Base-by-base conservation (phyloP, 2,113 vertebrate genomes). In the Nesoenas mayeri region DNA sequence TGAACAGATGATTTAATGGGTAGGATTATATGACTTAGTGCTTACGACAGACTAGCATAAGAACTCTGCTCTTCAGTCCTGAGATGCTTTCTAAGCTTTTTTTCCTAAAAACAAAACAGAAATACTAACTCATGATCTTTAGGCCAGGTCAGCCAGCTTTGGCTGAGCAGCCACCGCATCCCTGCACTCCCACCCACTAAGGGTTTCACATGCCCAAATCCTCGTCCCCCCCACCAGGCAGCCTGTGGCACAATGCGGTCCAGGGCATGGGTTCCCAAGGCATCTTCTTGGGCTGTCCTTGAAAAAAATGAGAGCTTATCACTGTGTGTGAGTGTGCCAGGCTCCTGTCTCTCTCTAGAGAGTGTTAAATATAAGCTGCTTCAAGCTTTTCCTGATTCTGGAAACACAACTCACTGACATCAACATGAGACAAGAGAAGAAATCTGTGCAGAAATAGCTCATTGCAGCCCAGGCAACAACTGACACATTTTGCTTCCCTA, bases 371-470 rank as follows among this genome's bases (percentile, higher is more conserved):
- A 61, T 22, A 85, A 93, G 58, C 61, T 81, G 78, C 36, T 85
- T 93, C 38, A 84, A 77, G 48, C 44, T 84, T 83, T 40, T 74
- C 25, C 7, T 81, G 32, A 32, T 84, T 87, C 81, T 89, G 80
- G 58, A 92, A 85, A 89, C 73, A 51, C 2, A 10, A 86, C 72
- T 74, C 18, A 29, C 26, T 81, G 80, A 89, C 86, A 93, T 58
- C 69, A 92, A 74, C 32, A 36, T 7, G 18, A 87, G 44, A 32
- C 10, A 62, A 81, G 51, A 85, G 44, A 72, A 91, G 34, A 93
- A 74, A 91, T 77, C 38, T 69, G 58, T 78, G 72, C 64, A 93
- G 85, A 94, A 96, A 82, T 69, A 93, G 61, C 77, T 91, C 78
- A 50, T 2, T 71, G 61, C 34, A 93, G 66, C 48, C 34, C 36